A percentile compares a stretch with the other conserved stretches of the same genome.
phyloP scores from a whole-genome alignment of 2,113 vertebrate genomes.

The Pyxicephalus adspersus region DNA sequence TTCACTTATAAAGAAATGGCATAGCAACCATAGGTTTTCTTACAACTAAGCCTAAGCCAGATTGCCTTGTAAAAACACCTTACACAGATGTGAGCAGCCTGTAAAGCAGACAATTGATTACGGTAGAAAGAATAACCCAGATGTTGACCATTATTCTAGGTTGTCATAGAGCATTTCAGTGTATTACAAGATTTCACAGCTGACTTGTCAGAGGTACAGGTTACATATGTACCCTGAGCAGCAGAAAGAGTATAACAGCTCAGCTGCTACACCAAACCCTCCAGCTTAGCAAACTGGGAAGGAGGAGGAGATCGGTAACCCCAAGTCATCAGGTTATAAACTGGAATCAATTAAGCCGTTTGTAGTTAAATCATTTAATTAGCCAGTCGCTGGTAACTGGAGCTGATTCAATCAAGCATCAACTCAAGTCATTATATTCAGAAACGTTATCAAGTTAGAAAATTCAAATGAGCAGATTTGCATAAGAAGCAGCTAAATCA shows the following conservation, averaged over 20 bases:
- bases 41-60: neutral
- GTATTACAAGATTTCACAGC: constrained; percentile 53
- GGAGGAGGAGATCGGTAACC: constrained; percentile 45
- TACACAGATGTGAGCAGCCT: constrained; percentile 7
- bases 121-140: constrained; percentile 41
- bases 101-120: constrained; percentile 20
- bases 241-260: constrained; percentile 9
- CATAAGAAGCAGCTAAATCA: constrained; percentile 53
- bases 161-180: constrained; percentile 43
- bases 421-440: constrained; percentile 53
- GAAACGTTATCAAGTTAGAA: constrained; percentile 56
- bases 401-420: constrained; percentile 56
- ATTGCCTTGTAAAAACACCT: constrained; percentile 7
- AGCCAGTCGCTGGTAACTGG: constrained; percentile 52
- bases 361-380: constrained; percentile 58
- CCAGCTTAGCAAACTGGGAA: constrained; percentile 50
- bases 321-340: constrained; percentile 41
- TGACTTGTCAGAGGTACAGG: constrained; percentile 37
- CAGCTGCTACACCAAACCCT: constrained; percentile 31
- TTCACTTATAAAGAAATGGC: neutral
- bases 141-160: constrained; percentile 48
- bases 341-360: constrained; percentile 55
- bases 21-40: neutral
- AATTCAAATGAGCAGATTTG: constrained; percentile 54
- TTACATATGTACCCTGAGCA: constrained; percentile 50